Evolutionary conservation across 1,140 invertebrate genomes (phyloP), one percentile per base, ranked within the genome.

Genomic region (Microplitis demolitor): DNA sequence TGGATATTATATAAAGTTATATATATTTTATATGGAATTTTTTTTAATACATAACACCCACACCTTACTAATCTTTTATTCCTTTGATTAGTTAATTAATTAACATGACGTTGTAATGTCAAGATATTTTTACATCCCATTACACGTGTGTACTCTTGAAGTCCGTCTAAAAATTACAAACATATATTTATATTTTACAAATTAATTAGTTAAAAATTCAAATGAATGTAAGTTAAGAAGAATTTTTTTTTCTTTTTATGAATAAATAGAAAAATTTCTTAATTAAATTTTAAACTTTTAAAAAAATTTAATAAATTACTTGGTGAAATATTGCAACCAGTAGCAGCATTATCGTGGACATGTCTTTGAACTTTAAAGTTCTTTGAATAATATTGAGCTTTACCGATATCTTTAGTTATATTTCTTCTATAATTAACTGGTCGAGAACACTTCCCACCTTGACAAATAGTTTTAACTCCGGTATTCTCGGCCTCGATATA

Each of bases 1-100:
- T 45, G 39, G 77, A 80, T 78, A 76, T 82, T 80, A 77, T 77
- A 83, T 78, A 79, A 83, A 80, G 69, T 83, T 84, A 82, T 82
- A 83, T 81, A 80, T 81, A 84, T 83, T 80, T 82, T 82, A 82
- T 80, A 74, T 45, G 74, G 72, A 16, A 56, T 51, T 33, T 35
- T 63, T 16, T 61, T 53, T 61, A 63, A 3, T 33, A 66, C 56
- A 34, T 34, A 6, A 31, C 72, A 33, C 34, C 9, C 37, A 13
- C 14, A 14, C 61, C 5, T 50, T 50, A 24, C 1, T 24, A 0
- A 24, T 24, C 24, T 2, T 0, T 24, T 24, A 24, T 24, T 24
- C 24, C 24, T 24, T 24, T 24, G 24, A 24, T 24, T 24, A 24
- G 2, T 24, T 24, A 24, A 60, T 33, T 31, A 33, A 13, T 35